Evolutionary conservation across 1,140 invertebrate genomes (phyloP).

Genomic region (Rhagoletis pomonella): DNA sequence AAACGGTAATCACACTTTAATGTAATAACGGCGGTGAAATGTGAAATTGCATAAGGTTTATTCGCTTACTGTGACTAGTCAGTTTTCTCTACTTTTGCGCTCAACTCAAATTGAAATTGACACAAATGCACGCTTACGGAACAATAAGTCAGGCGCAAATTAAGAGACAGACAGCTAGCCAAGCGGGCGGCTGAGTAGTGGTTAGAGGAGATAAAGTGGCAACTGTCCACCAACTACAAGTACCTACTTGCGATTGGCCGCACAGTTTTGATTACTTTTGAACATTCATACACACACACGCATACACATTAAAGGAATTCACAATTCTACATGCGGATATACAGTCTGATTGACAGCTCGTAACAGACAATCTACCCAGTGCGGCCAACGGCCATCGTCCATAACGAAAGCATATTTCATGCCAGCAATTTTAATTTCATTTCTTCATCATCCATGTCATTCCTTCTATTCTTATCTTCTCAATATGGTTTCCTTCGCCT

Average conservation of each 20-base stretch:
- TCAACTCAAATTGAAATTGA: neutral
- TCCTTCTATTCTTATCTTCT: neutral
- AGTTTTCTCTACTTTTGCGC: neutral
- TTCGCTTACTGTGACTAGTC: neutral
- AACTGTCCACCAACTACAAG: neutral
- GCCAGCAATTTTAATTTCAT: constrained; percentile 7
- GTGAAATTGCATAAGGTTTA: constrained; percentile 13
- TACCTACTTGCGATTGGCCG: neutral
- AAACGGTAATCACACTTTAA: constrained; percentile 42
- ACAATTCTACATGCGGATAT: too few species aligned
- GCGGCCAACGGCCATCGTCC: neutral
- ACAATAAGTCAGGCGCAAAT: constrained; percentile 26
- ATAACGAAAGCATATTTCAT: constrained; percentile 5
- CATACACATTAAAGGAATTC: too few species aligned
- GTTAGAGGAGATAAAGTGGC: neutral
- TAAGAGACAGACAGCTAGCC: neutral
- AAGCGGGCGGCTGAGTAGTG: neutral
- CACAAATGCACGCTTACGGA: constrained; percentile 33
- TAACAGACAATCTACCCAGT: neutral
- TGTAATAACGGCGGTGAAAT: constrained; percentile 30
- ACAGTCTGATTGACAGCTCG: neutral
- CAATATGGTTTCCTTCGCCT: neutral
- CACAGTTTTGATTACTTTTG: constrained; percentile 38
- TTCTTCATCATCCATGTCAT: neutral
- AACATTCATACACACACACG: neutral